Base-by-base conservation (phyloP, 2,113 vertebrate genomes). In the Uria aalge region DNA sequence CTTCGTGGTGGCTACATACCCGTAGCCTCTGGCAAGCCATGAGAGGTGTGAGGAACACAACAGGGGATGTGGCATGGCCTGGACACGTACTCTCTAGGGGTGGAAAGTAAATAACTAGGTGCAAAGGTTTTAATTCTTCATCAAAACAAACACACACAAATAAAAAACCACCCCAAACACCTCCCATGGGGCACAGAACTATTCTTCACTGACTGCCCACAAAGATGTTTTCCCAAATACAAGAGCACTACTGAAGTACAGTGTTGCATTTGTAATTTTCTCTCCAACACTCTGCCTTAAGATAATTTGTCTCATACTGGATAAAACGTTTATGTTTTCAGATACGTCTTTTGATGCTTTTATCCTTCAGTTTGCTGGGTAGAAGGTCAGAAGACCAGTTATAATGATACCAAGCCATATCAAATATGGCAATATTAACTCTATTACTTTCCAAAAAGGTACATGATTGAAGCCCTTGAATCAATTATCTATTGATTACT, bases 351-450 rank as follows among this genome's bases (percentile, higher is more conserved):
- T 66, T 66, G 32, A 79, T 66, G 77, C 9, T 68, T 94, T 92
- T 56, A 91, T 92, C 34, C 30, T 62, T 81, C 73, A n/a, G 6
- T 84, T 95, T 62, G 10, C 40, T 78, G 15, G 15, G 15, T 22
- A 74, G 47, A 59, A 88, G 60, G 93, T 86, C 64, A 89, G 43
- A 96, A 89, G 38, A 27, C 29, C 57, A 87, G 40, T 72, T 85
- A 80, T 15, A 81, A 52, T 1, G 4, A 60, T 15, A 67, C 15
- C n/a, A 68, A 36, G 30, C 29, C n/a, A 15, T 50, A 92, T 47
- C 32, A 81, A 86, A 89, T 24, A 55, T 14, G 71, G 47, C 20
- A 68, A 52, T 11, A 72, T 45, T 48, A 41, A 40, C 45, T 55
- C 21, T 34, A 85, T 57, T 82, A 15, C 56, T 62, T 92, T 87